Evolutionary conservation across 1,140 invertebrate genomes (phyloP), one percentile per base, ranked within the genome.

Genomic region (Drosophila ercepeae): DNA sequence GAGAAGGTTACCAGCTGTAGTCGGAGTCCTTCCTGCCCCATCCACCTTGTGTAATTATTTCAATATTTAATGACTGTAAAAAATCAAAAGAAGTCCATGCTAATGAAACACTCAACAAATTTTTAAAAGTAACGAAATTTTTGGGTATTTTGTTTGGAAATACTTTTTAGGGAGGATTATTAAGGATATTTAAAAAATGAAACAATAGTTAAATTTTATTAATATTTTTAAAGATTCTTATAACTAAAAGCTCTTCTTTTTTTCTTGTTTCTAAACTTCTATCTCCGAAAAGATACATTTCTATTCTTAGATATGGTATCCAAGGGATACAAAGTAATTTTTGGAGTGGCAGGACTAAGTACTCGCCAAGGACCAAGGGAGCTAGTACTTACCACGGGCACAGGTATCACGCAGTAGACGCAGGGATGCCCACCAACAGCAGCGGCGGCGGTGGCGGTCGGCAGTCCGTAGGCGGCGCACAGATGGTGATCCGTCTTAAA

Each of bases 401-500:
- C 89, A 53, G 89, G 89, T 82, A 90, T 89, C 16, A 90, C 89
- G 75, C 89, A 90, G 69, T 90, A 90, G 69, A 90, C 83, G 72
- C 89, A 90, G 50, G 89, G 89, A 79, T 90, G 89, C 42, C 83
- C 89, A 90, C 78, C 89, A 81, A 89, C 76, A 84, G 89, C 78
- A 70, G 88, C 71, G 70, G 69, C 65, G 68, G 69, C 72, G 49
- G 72, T 75, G 67, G 78, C 88, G 67, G 83, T 88, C 50, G 89
- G 89, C 77, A 90, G 60, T 83, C 83, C 81, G 89, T 89, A 90
- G 52, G 81, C 72, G 60, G 81, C 58, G 81, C 81, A 90, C 52
- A 89, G 75, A 67, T 67, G 63, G 76, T 90, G 89, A 90, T 90
- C 89, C 89, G 89, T 90, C 72, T 90, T 90, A 83, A 90, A 90